A percentile compares a stretch with the other conserved stretches of the same genome.
phyloP scores from a whole-genome alignment of 2,888 invertebrate genomes.

The Mellilla xanthometata region DNA sequence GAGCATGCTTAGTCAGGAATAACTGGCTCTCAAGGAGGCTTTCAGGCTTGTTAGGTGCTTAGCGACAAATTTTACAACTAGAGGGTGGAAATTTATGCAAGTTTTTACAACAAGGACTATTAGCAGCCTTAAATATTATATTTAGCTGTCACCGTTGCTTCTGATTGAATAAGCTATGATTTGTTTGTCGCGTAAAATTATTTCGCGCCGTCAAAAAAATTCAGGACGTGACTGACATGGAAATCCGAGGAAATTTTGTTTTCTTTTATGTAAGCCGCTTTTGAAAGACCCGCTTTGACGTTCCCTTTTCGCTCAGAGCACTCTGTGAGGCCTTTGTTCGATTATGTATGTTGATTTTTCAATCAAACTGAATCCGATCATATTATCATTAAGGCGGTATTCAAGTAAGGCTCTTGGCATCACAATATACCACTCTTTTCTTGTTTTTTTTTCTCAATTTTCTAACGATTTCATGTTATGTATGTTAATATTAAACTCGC shows the following conservation, averaged over 20 bases:
- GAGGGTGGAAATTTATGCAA: too few species aligned
- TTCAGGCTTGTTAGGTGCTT: too few species aligned
- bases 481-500: too few species aligned
- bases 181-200: slow-evolving; percentile 64
- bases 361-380: slow-evolving; percentile 28
- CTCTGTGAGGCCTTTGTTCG: slow-evolving; percentile 42
- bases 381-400: slow-evolving; percentile 28
- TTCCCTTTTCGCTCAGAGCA: slow-evolving; percentile 43
- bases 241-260: slow-evolving; percentile 61
- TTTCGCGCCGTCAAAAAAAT: slow-evolving; percentile 52
- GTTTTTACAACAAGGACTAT: too few species aligned
- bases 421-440: too few species aligned
- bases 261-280: slow-evolving; percentile 55
- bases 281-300: slow-evolving; percentile 50
- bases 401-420: slow-evolving; percentile 7
- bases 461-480: too few species aligned
- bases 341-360: slow-evolving; percentile 38
- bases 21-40: too few species aligned
- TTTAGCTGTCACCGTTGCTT: slow-evolving; percentile 18
- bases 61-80: too few species aligned
- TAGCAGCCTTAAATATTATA: slow-evolving; percentile 5
- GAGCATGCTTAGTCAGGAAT: too few species aligned
- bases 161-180: slow-evolving; percentile 64
- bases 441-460: too few species aligned
- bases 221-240: slow-evolving; percentile 67